These are phyloP conservation scores for Chalcosyrphus nemorum DNA, from an alignment of 2,888 invertebrate species.

Conservation along the genomic window DNA sequence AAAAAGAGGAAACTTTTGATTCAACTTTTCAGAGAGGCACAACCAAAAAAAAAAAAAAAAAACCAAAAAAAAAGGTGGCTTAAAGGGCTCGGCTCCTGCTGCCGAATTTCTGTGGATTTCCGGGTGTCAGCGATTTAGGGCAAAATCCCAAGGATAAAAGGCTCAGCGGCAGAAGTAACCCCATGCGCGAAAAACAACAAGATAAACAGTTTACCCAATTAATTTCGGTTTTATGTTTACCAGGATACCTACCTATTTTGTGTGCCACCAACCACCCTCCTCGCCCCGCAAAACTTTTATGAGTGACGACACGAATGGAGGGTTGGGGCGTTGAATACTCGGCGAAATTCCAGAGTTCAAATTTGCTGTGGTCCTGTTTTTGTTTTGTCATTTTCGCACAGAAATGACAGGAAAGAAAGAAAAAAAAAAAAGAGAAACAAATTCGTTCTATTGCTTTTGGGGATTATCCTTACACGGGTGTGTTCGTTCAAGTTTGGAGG, in stretches of 20 bases:
- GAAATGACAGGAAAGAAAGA: background rate
- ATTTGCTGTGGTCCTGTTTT: background rate
- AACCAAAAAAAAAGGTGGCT: background rate
- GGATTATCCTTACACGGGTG: slow-evolving; percentile 4
- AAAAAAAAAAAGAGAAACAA: slow-evolving; percentile 6
- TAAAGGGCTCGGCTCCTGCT: background rate
- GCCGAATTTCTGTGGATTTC: slow-evolving; percentile 11
- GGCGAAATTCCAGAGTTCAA: background rate
- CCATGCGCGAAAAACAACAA: slow-evolving; percentile 11
- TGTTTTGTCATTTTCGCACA: background rate
- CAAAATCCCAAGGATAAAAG: slow-evolving; percentile 25
- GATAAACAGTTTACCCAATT: slow-evolving; percentile 56
- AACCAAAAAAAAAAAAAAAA: no score
- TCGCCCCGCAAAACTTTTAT: background rate
- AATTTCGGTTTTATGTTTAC: slow-evolving; percentile 48
- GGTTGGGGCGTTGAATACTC: background rate
- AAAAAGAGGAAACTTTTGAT: background rate
- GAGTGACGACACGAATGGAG: slow-evolving; percentile 21
- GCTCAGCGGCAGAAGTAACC: background rate
- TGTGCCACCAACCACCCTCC: no score
- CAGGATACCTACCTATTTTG: background rate
- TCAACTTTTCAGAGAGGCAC: slow-evolving; percentile 16
- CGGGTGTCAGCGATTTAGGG: slow-evolving; percentile 25
- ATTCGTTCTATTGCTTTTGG: background rate
- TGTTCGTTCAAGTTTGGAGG: no score